Base-by-base conservation (phyloP, 2,797 vertebrate species). In the Buceros bicornis region DNA sequence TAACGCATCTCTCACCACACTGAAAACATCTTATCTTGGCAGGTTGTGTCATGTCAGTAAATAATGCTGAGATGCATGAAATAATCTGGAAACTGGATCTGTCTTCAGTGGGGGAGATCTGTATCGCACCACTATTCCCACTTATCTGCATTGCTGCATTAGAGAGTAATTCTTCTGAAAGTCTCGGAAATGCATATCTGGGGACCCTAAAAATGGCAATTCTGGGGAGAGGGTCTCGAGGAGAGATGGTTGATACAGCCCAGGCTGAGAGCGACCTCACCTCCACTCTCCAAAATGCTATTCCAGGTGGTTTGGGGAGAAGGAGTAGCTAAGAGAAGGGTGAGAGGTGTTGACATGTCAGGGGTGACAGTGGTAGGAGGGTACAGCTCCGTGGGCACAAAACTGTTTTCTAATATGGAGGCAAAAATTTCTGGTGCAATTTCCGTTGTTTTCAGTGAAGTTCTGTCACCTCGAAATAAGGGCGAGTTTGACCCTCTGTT, bases 31-130 rank as follows among this genome's bases (percentile, higher is more conserved):
- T 92, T 78, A 82, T 86, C 83, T 85, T 93, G 83, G 72, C 90
- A 93, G 67, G 78, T 48, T 94, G 78, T 93, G 67, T 94, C 93
- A 87, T 84, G 93, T 89, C 86, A 87, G 71, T 74, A 93, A 95
- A 94, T 82, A 94, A 85, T 29, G 64, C n/a, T 15, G 26, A 94
- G 93, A 87, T 17, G 42, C 43, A 76, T 89, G 89, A 77, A 95
- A 85, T 78, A 82, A 80, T 89, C 74, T 82, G 74, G 70, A 87
- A 64, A 61, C 37, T 64, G 81, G 26, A 45, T 92, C 78, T 81
- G 26, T 53, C 57, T 87, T 95, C 78, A 58, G 0, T 87, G 61
- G 26, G 53, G 69, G 64, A 91, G 88, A 93, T 89, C 60, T 64
- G 17, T 94, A 87, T 97, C 86, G 42, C 17, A 48, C 45, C 61